phyloP scores from a whole-genome alignment of 2,797 vertebrate species.

The Garrulus glandarius region DNA sequence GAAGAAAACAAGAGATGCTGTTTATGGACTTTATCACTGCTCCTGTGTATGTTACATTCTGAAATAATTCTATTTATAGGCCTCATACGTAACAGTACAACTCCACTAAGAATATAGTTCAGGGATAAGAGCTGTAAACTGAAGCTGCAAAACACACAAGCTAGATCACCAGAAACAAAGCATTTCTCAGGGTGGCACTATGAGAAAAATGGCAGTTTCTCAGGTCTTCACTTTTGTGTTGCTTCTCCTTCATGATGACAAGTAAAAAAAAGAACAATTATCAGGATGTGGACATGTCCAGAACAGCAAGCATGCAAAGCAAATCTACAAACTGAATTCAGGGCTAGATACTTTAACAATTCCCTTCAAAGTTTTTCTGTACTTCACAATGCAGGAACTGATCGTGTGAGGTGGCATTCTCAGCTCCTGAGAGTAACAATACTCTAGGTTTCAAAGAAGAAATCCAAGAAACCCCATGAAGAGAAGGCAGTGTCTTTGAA shows the following conservation, averaged over 20 bases:
- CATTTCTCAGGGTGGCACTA: neutral
- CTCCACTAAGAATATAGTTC: neutral
- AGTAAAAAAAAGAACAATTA: neutral
- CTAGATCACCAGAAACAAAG: neutral
- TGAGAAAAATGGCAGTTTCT: neutral
- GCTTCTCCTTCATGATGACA: neutral
- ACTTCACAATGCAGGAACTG: neutral
- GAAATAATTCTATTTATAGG: slow-evolving; percentile 1
- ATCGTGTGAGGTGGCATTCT: neutral
- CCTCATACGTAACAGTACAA: neutral
- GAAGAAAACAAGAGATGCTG: slow-evolving; percentile 8
- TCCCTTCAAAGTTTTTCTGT: neutral
- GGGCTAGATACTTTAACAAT: neutral
- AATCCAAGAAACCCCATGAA: neutral
- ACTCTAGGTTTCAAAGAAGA: neutral
- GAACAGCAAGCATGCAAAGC: neutral
- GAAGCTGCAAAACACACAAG: neutral
- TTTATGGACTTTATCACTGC: neutral
- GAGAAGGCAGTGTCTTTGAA: neutral
- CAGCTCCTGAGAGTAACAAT: neutral
- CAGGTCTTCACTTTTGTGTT: neutral
- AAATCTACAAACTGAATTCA: neutral
- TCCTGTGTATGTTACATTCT: neutral
- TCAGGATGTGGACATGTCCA: neutral
- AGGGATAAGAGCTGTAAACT: neutral